phyloP scores from a whole-genome alignment of 2,797 vertebrate species.

The Ctenopoma kingsleyae region DNA sequence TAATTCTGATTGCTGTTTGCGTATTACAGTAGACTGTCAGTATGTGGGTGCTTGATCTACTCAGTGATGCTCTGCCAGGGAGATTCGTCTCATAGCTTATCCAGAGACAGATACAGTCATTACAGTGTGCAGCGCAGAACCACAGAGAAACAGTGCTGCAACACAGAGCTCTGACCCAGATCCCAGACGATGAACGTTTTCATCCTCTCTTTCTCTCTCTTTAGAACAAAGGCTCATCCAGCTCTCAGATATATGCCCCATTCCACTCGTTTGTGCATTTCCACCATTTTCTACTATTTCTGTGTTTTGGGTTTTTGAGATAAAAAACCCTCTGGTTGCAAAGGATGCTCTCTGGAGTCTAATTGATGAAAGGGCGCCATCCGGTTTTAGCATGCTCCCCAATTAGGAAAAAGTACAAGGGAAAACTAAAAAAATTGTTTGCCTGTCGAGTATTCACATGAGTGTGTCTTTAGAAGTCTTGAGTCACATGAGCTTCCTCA shows the following conservation, averaged over 20 bases:
- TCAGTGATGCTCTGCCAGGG: constrained; percentile 43
- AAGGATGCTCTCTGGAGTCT: constrained; percentile 50
- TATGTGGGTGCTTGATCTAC: constrained; percentile 34
- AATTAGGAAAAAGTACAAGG: constrained; percentile 66
- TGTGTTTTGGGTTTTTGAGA: constrained; percentile 49
- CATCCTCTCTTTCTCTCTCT: constrained; percentile 72
- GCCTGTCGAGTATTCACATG: constrained; percentile 34
- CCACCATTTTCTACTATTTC: constrained; percentile 55
- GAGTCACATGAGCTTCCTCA: constrained; percentile 48
- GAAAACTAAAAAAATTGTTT: constrained; percentile 1
- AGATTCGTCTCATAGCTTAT: constrained; percentile 35
- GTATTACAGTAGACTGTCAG: constrained; percentile 37
- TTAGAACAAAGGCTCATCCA: constrained; percentile 80
- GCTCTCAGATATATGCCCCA: constrained; percentile 74
- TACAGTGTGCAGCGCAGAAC: constrained; percentile 54
- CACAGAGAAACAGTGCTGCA: constrained; percentile 52
- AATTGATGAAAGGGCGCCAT: constrained; percentile 54
- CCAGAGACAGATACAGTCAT: constrained; percentile 58
- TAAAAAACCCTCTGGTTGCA: constrained; percentile 50
- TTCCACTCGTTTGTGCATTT: constrained; percentile 68
- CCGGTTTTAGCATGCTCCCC: constrained; percentile 57
- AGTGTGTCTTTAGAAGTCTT: constrained; percentile 34
- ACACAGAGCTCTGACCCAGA: constrained; percentile 82
- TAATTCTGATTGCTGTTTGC: constrained; percentile 57
- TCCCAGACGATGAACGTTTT: constrained; percentile 70